phyloP scores from a whole-genome alignment of 2,113 vertebrate genomes.

The Caretta caretta region DNA sequence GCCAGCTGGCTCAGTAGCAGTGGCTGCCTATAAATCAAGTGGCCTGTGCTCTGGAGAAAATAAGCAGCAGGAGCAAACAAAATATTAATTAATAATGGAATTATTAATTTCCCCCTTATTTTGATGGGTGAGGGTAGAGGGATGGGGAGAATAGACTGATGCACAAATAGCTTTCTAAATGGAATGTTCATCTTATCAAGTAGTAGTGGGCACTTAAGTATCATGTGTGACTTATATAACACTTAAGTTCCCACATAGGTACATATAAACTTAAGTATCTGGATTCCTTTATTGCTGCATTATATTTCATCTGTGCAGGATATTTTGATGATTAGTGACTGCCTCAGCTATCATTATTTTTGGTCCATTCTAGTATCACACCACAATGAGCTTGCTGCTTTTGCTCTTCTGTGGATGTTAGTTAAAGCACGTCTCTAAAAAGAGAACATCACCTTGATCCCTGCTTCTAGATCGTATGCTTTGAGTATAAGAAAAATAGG shows the following conservation, averaged over 20 bases:
- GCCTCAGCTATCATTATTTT: background rate
- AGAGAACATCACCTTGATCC: background rate
- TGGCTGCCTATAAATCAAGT: background rate
- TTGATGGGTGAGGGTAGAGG: background rate
- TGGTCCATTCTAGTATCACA: background rate
- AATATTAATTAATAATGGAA: background rate
- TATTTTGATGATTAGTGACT: background rate
- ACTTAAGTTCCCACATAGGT: background rate
- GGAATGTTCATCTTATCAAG: background rate
- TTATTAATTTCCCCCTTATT: background rate
- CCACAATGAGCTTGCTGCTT: background rate
- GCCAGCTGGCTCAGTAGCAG: background rate
- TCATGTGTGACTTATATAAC: background rate
- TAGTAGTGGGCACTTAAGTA: background rate
- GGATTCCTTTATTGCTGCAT: background rate
- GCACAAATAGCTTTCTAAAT: background rate
- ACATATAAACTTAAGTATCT: background rate
- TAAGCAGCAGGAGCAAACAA: background rate
- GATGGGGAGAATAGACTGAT: background rate
- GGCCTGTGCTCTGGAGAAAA: background rate
- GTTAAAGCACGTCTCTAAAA: background rate
- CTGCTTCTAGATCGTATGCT: background rate
- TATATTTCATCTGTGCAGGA: background rate
- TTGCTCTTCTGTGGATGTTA: background rate
- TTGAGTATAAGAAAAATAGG: background rate